These are phyloP conservation scores for Chunga burmeisteri DNA, from an alignment of 2,113 vertebrate genomes.

Conservation along the genomic window DNA sequence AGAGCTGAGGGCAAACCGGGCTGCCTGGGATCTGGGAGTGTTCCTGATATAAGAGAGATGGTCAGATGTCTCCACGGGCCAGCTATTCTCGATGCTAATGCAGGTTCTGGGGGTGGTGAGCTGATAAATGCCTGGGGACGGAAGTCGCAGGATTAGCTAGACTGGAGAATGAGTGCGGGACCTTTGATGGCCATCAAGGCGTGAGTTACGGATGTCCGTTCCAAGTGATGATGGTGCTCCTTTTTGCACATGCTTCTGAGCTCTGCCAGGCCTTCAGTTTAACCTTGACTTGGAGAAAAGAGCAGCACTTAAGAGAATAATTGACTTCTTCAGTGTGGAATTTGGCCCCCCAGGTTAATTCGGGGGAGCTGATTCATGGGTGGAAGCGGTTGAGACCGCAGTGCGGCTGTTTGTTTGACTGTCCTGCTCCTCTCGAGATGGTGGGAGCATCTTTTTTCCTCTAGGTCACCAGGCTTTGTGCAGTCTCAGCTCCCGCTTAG, in stretches of 20 bases:
- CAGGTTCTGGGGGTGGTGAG: not conserved
- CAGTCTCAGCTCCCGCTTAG: not conserved
- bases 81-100: not conserved
- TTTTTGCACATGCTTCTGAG: not conserved
- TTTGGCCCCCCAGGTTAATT: not conserved
- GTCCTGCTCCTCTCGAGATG: not conserved
- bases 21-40: not conserved
- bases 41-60: not conserved
- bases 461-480: not conserved
- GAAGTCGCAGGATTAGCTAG: not conserved
- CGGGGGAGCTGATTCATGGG: not conserved
- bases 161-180: not conserved
- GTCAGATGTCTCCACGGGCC: not conserved
- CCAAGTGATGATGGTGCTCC: not conserved
- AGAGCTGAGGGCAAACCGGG: not conserved
- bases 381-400: not conserved
- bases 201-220: rapidly evolving
- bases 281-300: not conserved
- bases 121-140: not conserved
- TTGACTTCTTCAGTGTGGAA: not conserved
- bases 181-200: not conserved
- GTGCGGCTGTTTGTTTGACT: not conserved
- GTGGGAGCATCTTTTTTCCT: not conserved
- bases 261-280: not conserved
- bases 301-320: not conserved